Percentiles rank a stretch among this genome's conserved stretches.
Conservation (phyloP, 2,888 invertebrate species). For the Poecilobothrus nobilitatus region DNA sequence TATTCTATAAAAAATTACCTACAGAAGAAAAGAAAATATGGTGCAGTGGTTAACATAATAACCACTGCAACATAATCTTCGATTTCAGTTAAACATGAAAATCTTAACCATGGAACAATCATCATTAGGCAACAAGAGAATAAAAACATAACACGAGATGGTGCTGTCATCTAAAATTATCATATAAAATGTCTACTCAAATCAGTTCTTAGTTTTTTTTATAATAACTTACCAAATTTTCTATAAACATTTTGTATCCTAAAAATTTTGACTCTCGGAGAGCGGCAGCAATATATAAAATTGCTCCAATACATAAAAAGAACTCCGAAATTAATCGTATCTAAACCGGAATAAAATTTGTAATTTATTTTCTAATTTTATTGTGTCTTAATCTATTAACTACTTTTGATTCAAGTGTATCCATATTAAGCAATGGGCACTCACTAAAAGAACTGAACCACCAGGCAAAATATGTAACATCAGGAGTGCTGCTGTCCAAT, state of each 20-base stretch:
- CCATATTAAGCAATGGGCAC: conserved; percentile 41
- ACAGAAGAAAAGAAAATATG: conserved; percentile 96
- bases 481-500: not conserved
- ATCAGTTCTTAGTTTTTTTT: too few relatives aligned
- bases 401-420: conserved; percentile 36
- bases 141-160: conserved; percentile 87
- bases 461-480: conserved; percentile 25
- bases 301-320: conserved; percentile 69
- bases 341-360: conserved; percentile 32
- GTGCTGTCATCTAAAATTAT: conserved; percentile 67
- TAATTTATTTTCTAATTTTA: conserved; percentile 3
- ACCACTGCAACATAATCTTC: conserved; percentile 89
- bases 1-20: conserved; percentile 48
- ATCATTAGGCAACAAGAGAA: conserved; percentile 86
- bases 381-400: not conserved
- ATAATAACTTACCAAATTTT: conserved; percentile 68
- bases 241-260: conserved; percentile 88
- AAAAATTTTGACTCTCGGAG: conserved; percentile 82
- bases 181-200: too few relatives aligned
- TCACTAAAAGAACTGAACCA: conserved; percentile 42
- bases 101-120: conserved; percentile 71
- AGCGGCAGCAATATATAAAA: conserved; percentile 76
- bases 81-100: conserved; percentile 74
- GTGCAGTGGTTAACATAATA: conserved; percentile 91
- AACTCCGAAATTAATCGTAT: conserved; percentile 71